Evolutionary conservation across 92 coral and sea anemone species (phyloP).

Genomic region (Meandrina meandrites): DNA sequence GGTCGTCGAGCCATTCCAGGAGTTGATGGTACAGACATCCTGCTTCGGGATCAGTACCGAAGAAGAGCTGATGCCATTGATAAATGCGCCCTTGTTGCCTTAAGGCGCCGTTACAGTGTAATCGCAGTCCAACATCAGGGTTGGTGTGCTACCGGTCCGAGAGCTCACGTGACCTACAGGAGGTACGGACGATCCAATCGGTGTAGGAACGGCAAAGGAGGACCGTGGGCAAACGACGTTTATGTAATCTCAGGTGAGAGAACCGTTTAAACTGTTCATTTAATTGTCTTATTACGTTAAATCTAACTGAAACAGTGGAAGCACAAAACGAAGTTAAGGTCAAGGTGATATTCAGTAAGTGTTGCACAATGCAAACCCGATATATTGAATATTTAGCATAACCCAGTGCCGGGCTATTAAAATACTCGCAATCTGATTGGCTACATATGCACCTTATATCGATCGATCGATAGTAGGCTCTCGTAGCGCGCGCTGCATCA

Average conservation of each 20-base stretch:
- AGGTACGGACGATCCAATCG: conserved; percentile 56
- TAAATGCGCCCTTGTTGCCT: conserved; percentile 39
- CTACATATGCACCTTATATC: no score
- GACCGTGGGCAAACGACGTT: conserved; percentile 66
- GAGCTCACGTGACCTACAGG: conserved; percentile 62
- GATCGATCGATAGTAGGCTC: no score
- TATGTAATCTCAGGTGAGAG: conserved; percentile 34
- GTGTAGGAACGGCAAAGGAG: conserved; percentile 65
- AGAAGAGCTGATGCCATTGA: conserved; percentile 45
- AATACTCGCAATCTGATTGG: no score
- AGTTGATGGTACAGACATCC: conserved; percentile 26
- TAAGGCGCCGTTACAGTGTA: conserved; percentile 22
- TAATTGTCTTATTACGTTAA: no score
- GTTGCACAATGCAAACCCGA: no score
- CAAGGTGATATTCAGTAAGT: no score
- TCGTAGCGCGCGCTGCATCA: no score
- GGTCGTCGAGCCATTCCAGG: conserved; percentile 39
- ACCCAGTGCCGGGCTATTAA: no score
- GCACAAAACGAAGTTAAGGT: no score
- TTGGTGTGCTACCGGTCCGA: conserved; percentile 54
- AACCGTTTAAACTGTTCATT: neutral
- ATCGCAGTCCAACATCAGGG: conserved; percentile 65
- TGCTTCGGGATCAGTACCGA: conserved; percentile 27
- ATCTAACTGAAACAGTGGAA: no score
- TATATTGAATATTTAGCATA: no score